Percentiles rank a stretch among this genome's conserved stretches.
Conservation (phyloP, 2,113 vertebrate genomes). For the Hemiprocne comata region DNA sequence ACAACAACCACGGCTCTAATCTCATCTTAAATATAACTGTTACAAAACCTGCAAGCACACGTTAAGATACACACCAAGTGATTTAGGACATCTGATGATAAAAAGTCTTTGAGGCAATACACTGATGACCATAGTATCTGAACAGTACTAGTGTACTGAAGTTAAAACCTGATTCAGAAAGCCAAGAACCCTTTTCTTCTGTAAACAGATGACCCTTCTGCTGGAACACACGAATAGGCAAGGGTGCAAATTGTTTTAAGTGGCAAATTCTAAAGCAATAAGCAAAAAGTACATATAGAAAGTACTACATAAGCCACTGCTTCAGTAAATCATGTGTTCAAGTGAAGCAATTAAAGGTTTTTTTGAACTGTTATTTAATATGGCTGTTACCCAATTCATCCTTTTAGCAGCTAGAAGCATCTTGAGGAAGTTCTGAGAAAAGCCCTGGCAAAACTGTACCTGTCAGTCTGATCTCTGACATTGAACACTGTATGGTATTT, state of each 20-base stretch:
- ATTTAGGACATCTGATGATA: neutral
- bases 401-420: neutral
- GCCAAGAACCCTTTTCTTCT: neutral
- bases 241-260: neutral
- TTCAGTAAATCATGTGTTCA: neutral
- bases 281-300: neutral
- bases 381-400: neutral
- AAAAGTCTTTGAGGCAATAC: neutral
- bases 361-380: neutral
- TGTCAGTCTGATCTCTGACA: neutral
- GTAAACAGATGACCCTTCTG: neutral
- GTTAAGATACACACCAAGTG: neutral
- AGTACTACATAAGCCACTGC: neutral
- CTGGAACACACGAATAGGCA: neutral
- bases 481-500: neutral
- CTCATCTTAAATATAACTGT: neutral
- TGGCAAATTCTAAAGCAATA: neutral
- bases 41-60: neutral
- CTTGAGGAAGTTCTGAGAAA: neutral
- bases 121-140: fast-evolving
- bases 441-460: neutral
- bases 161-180: neutral
- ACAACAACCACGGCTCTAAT: neutral
- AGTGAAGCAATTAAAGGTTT: neutral
- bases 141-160: neutral